Base-by-base conservation (phyloP, 2,797 vertebrate genomes). In the Gymnothorax reevesii region DNA sequence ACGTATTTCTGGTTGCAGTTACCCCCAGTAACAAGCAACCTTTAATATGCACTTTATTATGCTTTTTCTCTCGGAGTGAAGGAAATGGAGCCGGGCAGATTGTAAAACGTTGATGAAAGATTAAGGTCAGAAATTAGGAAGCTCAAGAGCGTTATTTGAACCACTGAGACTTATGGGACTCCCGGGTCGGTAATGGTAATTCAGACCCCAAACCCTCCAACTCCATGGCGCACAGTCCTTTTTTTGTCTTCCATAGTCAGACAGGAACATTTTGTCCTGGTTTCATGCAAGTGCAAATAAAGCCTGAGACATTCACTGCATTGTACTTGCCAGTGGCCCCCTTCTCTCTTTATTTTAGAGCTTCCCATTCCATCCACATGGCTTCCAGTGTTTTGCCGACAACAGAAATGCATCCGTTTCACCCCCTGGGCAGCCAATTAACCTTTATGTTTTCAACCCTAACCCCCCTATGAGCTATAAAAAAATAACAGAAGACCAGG, bases 381-480 rank as follows among this genome's bases (percentile, higher is more conserved):
- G 60, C 57, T 84, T 83, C 57, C 83, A 84, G 55, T 88, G 88
- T 85, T 49, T 60, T 62, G 85, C 82, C 10, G 57, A 88, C 69
- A 83, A 90, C 87, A 88, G 75, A 88, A 59, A 89, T 89, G 91
- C 84, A 87, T 69, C 89, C 87, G 83, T 8, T 79, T 62, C 85
- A 83, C 94, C 93, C 94, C 94, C 92, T 92, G 94, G 94, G 93
- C 94, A 94, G 92, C 93, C 95, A 95, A 97, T 97, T 97, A 96
- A 95, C 95, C 95, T 97, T 97, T 95, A 84, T 89, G 96, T 95
- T 96, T 97, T 96, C 95, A 94, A 96, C 57, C 77, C 27, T 82
- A 89, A 86, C 90, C 90, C 92, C 90, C 88, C 94, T 10, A 59
- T 80, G 93, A 93, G 93, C 94, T 94, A 94, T 95, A 96, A 6